These are phyloP conservation scores for Ophioderma brevispina DNA, from an alignment of 35 echinoderm and acorn worm genomes.

Conservation along the genomic window DNA sequence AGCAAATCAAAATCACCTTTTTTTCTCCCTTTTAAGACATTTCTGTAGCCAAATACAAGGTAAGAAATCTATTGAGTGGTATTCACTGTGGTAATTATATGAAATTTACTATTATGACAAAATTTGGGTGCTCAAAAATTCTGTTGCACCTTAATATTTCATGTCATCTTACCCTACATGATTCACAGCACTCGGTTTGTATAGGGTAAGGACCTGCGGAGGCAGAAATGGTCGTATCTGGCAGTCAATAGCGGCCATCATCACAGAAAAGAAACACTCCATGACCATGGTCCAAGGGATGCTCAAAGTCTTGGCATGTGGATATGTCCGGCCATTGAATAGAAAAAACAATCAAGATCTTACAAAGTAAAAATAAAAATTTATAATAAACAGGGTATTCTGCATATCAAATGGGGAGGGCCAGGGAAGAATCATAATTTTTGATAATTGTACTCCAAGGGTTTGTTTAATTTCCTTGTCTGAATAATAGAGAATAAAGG, in stretches of 20 bases:
- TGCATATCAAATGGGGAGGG: neutral
- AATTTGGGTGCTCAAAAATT: too few relatives aligned
- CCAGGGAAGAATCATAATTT: too few relatives aligned
- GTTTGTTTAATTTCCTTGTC: too few relatives aligned
- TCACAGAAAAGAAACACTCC: constrained; percentile 73
- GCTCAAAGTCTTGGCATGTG: constrained; percentile 13
- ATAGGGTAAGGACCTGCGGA: constrained; percentile 77
- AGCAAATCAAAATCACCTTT: too few relatives aligned
- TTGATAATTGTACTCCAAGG: too few relatives aligned
- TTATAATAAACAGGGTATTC: neutral
- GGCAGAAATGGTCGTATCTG: constrained; percentile 43
- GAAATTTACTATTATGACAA: too few relatives aligned
- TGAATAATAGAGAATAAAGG: too few relatives aligned
- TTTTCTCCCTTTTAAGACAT: too few relatives aligned
- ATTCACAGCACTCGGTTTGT: constrained; percentile 70
- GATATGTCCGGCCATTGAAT: neutral
- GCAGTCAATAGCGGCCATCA: constrained; percentile 68
- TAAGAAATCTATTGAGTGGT: too few relatives aligned
- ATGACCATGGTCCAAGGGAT: constrained; percentile 41
- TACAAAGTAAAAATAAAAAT: neutral
- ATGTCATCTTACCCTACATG: constrained; percentile 72
- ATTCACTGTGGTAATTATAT: too few relatives aligned
- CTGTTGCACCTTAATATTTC: too few relatives aligned
- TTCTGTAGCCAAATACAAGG: too few relatives aligned
- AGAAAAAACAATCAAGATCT: neutral